Evolutionary conservation across 2,113 vertebrate genomes (phyloP).

Genomic region (Pygoscelis adeliae): DNA sequence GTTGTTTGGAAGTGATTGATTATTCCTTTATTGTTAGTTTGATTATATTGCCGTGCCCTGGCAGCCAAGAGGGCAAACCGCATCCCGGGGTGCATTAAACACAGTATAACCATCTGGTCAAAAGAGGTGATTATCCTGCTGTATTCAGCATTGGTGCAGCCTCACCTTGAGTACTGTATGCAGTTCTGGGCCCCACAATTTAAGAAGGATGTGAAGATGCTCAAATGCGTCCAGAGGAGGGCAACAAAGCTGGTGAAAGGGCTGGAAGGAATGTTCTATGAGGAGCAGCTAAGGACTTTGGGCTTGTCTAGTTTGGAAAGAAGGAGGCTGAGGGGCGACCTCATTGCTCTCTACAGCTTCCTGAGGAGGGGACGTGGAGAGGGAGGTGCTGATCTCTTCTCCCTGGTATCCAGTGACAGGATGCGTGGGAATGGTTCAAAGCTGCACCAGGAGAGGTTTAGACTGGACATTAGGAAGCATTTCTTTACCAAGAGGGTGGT

Average conservation of each 20-base stretch:
- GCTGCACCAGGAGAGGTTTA: not conserved
- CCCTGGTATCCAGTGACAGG: not conserved
- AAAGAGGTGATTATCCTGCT: not conserved
- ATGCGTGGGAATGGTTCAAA: rapidly evolving
- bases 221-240: not conserved
- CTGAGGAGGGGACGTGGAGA: not conserved
- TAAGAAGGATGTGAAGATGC: not conserved
- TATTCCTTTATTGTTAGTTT: not conserved
- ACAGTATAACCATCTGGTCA: not conserved
- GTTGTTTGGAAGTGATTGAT: not conserved
- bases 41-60: not conserved
- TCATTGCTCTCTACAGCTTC: not conserved
- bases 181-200: not conserved
- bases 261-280: not conserved
- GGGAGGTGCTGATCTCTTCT: not conserved
- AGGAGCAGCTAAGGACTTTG: not conserved
- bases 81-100: not conserved
- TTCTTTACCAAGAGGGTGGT: not conserved
- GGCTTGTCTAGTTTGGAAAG: not conserved
- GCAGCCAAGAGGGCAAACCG: not conserved
- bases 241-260: not conserved
- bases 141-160: not conserved
- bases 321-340: not conserved
- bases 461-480: not conserved
- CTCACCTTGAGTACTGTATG: not conserved